Evolutionary conservation across 2,888 invertebrate genomes (phyloP), one percentile per base, ranked within the genome.

Genomic region (Platycheirus rosarum): DNA sequence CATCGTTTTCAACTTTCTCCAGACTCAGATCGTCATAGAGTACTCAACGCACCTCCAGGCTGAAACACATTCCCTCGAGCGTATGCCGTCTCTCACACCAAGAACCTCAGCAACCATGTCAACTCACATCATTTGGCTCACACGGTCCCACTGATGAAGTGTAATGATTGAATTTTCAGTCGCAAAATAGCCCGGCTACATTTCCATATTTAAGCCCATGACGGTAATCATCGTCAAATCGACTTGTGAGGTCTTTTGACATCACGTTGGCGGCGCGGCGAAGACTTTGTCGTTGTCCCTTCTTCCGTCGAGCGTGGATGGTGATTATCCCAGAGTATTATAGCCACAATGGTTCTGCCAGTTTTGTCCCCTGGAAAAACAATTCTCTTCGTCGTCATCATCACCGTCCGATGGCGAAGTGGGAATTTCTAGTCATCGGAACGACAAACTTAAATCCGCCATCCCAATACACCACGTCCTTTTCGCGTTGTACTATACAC

Each of bases 151-250:
- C 60, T 82, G 71, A 82, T 82, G 76, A 82, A 82, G 82, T 76
- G 82, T 82, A 82, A 82, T 82, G 82, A 82, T 82, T 82, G 82
- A 82, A 82, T 82, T 82, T 77, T 82, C 82, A 77, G 73, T 77
- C 77, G 68, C 82, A 71, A 82, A 82, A 82, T 82, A 82, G 77
- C 82, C 82, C 62, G 71, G 71, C 66, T 82, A 68, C 77, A 82
- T 82, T 82, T 82, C 82, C 82, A 82, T 82, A 82, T 82, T 82
- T 71, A 82, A 77, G 76, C 65, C 48, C 49, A 57, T 62, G 66
- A 65, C 57, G 76, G 75, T 80, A 80, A 75, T 75, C 80, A 82
- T 77, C 76, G 63, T 73, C 82, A 82, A 82, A 68, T 73, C 71
- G 76, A 77, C 76, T 76, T 82, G 82, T 68, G 73, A 77, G 71